Evolutionary conservation across 2,113 vertebrate genomes (phyloP).

Genomic region (Sapajus apella): DNA sequence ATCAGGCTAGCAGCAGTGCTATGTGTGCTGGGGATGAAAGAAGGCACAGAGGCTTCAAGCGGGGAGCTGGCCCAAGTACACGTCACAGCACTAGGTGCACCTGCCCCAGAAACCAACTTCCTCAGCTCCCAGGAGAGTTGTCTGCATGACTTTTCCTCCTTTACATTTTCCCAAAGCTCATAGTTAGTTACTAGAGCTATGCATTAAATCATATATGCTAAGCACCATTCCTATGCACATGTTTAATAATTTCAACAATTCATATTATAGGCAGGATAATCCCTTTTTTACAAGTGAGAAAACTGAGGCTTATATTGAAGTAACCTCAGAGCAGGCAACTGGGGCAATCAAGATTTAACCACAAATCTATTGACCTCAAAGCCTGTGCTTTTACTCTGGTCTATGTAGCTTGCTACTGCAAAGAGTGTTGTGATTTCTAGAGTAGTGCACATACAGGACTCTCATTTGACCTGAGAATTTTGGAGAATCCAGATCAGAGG

Average conservation of each 20-base stretch:
- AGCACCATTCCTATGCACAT: too few species aligned
- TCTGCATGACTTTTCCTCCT: neutral
- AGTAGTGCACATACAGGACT: neutral
- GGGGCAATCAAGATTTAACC: neutral
- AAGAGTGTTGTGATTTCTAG: neutral
- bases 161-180: neutral
- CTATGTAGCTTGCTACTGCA: fast-evolving
- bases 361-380: neutral
- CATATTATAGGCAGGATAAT: neutral
- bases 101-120: neutral
- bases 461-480: neutral
- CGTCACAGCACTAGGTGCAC: fast-evolving
- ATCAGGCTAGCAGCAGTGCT: neutral
- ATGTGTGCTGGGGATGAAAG: neutral
- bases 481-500: neutral
- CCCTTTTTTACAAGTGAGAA: neutral
- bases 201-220: neutral
- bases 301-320: neutral
- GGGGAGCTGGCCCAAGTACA: fast-evolving
- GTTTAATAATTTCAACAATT: neutral
- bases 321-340: neutral
- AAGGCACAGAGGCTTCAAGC: neutral
- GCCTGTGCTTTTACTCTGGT: neutral
- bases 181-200: neutral
- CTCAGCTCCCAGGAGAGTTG: neutral